phyloP scores from a whole-genome alignment of 2,113 vertebrate genomes.

The Telmatochromis sp. region DNA sequence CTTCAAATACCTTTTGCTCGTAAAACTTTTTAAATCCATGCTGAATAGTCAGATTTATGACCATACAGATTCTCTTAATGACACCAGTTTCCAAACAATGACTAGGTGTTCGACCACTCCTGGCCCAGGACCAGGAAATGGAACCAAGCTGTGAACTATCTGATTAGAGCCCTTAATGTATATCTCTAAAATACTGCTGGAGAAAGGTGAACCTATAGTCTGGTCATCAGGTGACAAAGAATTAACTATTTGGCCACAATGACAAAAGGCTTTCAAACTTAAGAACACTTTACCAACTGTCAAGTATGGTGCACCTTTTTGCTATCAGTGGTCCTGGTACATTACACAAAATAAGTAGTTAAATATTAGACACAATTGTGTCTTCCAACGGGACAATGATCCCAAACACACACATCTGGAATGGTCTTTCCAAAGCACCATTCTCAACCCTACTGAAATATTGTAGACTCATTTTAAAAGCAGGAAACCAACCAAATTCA shows the following conservation, averaged over 20 bases:
- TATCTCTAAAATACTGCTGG: neutral
- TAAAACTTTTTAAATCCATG: neutral
- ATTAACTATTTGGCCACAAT: neutral
- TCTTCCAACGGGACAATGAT: neutral
- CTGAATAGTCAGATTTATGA: neutral
- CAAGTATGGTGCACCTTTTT: neutral
- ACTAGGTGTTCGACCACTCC: neutral
- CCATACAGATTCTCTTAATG: neutral
- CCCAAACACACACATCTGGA: neutral
- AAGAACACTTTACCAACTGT: neutral
- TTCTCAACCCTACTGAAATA: neutral
- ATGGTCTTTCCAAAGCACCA: neutral
- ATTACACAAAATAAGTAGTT: neutral
- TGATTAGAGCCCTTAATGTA: neutral
- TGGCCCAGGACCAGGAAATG: neutral
- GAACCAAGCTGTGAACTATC: neutral
- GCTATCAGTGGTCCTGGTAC: neutral
- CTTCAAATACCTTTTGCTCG: neutral
- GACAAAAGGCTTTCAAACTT: neutral
- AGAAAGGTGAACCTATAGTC: neutral
- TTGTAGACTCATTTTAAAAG: neutral
- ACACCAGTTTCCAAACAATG: neutral
- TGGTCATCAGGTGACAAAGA: neutral
- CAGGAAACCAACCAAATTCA: neutral
- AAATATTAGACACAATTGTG: neutral